Evolutionary conservation across 2,797 vertebrate genomes (phyloP).

Genomic region (Melanogrammus aeglefinus): DNA sequence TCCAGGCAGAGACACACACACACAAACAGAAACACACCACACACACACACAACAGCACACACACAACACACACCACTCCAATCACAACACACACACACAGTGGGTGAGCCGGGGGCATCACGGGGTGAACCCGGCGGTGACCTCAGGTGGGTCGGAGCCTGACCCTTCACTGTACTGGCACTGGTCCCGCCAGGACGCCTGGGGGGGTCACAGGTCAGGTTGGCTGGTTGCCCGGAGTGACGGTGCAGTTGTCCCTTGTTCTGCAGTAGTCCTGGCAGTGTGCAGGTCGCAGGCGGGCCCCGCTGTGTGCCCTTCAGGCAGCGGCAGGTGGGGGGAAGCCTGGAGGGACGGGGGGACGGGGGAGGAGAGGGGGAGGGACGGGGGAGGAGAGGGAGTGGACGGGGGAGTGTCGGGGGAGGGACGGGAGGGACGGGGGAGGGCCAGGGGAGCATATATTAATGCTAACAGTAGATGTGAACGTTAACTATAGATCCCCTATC

Average conservation of each 20-base stretch:
- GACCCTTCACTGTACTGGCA: slow-evolving; percentile 94
- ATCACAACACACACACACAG: no score
- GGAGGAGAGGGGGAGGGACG: no score
- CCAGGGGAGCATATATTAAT: no score
- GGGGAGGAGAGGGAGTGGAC: no score
- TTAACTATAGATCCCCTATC: no score
- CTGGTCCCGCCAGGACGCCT: slow-evolving; percentile 85
- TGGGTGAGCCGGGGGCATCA: background rate
- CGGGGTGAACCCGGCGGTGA: no score
- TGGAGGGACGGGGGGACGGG: slow-evolving; percentile 41
- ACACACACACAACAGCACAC: no score
- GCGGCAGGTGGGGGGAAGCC: slow-evolving; percentile 91
- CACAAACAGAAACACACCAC: slow-evolving; percentile 19
- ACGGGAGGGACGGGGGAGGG: no score
- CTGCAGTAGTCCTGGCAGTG: slow-evolving; percentile 86
- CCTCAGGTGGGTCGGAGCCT: no score
- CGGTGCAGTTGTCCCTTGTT: slow-evolving; percentile 87
- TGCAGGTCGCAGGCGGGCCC: slow-evolving; percentile 86
- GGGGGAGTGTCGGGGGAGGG: no score
- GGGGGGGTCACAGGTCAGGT: slow-evolving; percentile 80
- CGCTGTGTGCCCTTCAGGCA: slow-evolving; percentile 89
- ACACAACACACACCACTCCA: no score
- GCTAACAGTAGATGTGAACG: no score
- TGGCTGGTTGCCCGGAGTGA: slow-evolving; percentile 92
- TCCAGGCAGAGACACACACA: background rate